Evolutionary conservation across 1,140 invertebrate species (phyloP).

Genomic region (Caerostris extrusa): DNA sequence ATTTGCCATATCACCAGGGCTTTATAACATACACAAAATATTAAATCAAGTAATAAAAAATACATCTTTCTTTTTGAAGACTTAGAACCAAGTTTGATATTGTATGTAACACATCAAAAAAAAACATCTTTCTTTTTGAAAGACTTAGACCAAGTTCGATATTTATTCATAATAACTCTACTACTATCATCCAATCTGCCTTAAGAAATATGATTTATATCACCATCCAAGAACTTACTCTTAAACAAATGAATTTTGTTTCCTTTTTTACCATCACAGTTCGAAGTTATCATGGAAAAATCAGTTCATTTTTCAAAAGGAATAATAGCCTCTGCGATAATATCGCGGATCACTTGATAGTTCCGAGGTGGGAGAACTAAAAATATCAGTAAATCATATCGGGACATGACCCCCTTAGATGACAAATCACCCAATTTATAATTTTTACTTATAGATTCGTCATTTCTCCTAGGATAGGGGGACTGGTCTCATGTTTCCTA

Average conservation of each 20-base stretch:
- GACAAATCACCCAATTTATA: conserved; percentile 26
- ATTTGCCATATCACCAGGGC: too few species aligned
- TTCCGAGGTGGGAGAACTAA: not conserved
- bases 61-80: too few species aligned
- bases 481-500: not conserved
- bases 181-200: not conserved
- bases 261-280: not conserved
- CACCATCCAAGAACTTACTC: not conserved
- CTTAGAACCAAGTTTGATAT: not conserved
- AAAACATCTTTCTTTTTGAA: too few species aligned
- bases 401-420: not conserved
- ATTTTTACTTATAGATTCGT: conserved; percentile 24
- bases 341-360: conserved; percentile 22
- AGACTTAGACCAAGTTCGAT: not conserved
- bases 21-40: too few species aligned
- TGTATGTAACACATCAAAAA: too few species aligned
- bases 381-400: not conserved
- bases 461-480: not conserved
- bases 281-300: conserved; percentile 6
- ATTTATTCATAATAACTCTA: not conserved
- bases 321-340: not conserved
- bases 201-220: conserved; percentile 27
- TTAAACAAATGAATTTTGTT: conserved; percentile 21
- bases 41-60: too few species aligned
- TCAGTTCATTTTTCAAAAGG: conserved; percentile 41